A percentile compares a stretch with the other conserved stretches of the same genome.
These are phyloP conservation scores for Amaurobius ferox DNA, from an alignment of 2,888 invertebrate genomes.

Conservation along the genomic window DNA sequence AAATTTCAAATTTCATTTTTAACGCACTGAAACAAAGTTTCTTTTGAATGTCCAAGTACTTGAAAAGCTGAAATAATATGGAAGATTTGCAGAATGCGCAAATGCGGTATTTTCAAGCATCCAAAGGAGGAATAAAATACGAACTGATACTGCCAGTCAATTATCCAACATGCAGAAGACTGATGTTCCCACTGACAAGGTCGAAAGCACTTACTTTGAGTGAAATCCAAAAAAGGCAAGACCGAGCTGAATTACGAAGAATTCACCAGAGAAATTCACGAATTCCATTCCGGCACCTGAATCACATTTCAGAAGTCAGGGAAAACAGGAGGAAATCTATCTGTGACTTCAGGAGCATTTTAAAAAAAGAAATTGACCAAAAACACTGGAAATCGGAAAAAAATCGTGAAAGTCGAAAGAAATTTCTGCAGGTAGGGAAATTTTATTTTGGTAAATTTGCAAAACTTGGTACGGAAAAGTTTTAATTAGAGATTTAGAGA, in stretches of 20 bases:
- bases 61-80: background rate
- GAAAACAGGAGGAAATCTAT: background rate
- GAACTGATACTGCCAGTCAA: background rate
- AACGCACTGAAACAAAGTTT: too few relatives aligned
- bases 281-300: conserved; percentile 12
- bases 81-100: background rate
- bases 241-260: background rate
- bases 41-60: too few relatives aligned
- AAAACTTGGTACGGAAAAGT: too few relatives aligned
- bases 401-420: background rate
- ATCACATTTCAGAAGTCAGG: conserved; percentile 1
- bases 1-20: too few relatives aligned
- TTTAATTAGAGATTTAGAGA: too few relatives aligned
- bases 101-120: background rate
- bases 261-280: background rate
- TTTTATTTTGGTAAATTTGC: too few relatives aligned
- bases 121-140: background rate
- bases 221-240: conserved; percentile 5
- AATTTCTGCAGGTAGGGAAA: background rate
- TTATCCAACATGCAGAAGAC: background rate
- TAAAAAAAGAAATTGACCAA: background rate
- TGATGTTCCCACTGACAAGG: background rate
- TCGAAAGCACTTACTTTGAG: background rate
- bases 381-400: background rate
- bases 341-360: background rate